Conservation (phyloP, 2,113 vertebrate genomes). For the Macquaria ambigua region DNA sequence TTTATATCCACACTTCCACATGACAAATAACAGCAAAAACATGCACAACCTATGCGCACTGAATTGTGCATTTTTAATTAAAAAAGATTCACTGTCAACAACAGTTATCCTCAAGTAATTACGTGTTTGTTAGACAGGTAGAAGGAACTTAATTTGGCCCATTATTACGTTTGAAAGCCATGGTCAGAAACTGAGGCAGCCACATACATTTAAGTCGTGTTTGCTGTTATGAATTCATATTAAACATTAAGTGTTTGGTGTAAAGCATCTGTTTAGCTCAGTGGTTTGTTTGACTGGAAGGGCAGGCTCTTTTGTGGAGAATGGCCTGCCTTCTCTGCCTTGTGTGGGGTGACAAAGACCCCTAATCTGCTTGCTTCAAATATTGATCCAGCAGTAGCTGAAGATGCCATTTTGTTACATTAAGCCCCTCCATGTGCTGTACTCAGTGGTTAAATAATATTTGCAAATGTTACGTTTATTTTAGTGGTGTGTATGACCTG, state of each 20-base stretch:
- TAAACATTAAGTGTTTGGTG: neutral
- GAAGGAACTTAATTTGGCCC: neutral
- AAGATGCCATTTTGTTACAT: constrained; percentile 83
- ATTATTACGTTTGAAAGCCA: constrained; percentile 6
- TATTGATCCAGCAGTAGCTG: constrained; percentile 80
- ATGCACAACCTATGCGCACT: no score
- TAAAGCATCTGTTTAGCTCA: constrained; percentile 9
- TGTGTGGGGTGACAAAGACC: constrained; percentile 79
- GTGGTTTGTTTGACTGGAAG: constrained; percentile 36
- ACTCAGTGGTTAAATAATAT: constrained; percentile 19
- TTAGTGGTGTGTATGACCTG: neutral
- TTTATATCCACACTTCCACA: neutral
- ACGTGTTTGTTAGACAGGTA: neutral
- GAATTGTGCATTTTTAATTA: neutral
- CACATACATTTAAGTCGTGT: neutral
- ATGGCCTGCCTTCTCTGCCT: constrained; percentile 63
- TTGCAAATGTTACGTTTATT: constrained; percentile 15
- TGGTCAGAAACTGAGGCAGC: neutral
- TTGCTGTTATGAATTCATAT: neutral
- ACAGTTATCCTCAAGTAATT: neutral
- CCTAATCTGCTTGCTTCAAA: constrained; percentile 73
- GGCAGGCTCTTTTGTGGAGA: constrained; percentile 56
- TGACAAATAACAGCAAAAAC: neutral
- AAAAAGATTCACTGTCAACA: neutral
- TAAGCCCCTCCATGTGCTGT: constrained; percentile 61